Percentiles rank a stretch among this genome's conserved stretches.
These are phyloP conservation scores for Polylopha cassiicola DNA, from an alignment of 2,888 invertebrate genomes.

Conservation along the genomic window DNA sequence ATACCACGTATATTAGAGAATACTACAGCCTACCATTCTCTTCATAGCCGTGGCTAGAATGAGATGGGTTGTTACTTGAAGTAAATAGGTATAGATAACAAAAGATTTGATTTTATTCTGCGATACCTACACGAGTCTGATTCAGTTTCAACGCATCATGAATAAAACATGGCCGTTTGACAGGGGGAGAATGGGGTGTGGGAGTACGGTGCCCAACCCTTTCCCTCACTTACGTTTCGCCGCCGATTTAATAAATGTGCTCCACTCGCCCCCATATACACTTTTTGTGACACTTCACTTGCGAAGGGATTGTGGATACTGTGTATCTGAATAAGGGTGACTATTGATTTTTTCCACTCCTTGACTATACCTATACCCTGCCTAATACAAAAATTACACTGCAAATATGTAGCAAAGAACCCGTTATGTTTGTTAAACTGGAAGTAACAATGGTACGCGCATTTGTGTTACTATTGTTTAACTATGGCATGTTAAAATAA, in stretches of 20 bases:
- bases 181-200: slow-evolving; percentile 30
- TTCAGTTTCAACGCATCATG: slow-evolving; percentile 56
- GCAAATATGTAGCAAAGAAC: no score
- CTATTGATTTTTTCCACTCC: slow-evolving; percentile 39
- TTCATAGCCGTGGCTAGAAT: neutral
- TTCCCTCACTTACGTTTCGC: slow-evolving; percentile 39
- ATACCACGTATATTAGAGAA: no score
- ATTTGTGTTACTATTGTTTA: no score
- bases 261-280: slow-evolving; percentile 40
- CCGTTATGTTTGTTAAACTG: no score
- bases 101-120: slow-evolving; percentile 55
- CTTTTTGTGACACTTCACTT: slow-evolving; percentile 58
- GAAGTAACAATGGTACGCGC: no score
- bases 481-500: no score
- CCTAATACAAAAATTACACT: no score
- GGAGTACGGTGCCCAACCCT: slow-evolving; percentile 46
- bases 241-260: slow-evolving; percentile 55
- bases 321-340: slow-evolving; percentile 21
- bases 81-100: slow-evolving; percentile 39
- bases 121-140: slow-evolving; percentile 43
- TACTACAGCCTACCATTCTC: no score
- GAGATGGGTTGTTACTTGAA: slow-evolving; percentile 15
- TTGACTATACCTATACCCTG: no score
- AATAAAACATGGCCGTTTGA: slow-evolving; percentile 66
- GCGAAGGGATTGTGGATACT: slow-evolving; percentile 39